phyloP scores from a whole-genome alignment of 1,140 invertebrate genomes.

The Drosophila dunni region DNA sequence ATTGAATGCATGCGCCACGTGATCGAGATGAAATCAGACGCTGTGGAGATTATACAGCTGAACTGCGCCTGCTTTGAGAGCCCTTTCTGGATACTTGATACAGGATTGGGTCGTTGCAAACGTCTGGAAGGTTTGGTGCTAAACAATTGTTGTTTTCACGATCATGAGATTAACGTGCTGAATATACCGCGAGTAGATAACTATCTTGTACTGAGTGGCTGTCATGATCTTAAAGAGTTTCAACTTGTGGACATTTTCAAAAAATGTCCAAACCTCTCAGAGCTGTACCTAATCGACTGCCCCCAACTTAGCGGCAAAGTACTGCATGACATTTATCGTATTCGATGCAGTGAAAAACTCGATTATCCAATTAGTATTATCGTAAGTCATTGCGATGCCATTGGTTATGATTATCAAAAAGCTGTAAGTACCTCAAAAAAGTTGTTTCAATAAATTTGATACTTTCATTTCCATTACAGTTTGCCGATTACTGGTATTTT shows the following conservation, averaged over 20 bases:
- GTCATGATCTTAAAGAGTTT: constrained; percentile 44
- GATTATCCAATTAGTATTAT: constrained; percentile 43
- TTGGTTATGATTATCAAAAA: constrained; percentile 30
- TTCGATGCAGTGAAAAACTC: constrained; percentile 19
- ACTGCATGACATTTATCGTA: constrained; percentile 37
- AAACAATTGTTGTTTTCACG: constrained; percentile 35
- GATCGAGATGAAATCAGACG: not conserved
- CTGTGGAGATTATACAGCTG: constrained; percentile 32
- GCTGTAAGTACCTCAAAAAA: constrained; percentile 20
- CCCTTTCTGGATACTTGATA: constrained; percentile 5
- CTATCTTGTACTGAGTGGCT: constrained; percentile 40
- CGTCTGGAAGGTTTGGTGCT: constrained; percentile 39
- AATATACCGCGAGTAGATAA: constrained; percentile 35
- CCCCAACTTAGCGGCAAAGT: constrained; percentile 38
- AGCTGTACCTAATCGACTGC: constrained; percentile 51
- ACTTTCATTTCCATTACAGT: not conserved
- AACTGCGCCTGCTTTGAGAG: constrained; percentile 27
- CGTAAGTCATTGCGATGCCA: constrained; percentile 19
- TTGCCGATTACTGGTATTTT: constrained; percentile 36
- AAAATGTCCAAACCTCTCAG: constrained; percentile 13
- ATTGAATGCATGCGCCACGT: constrained; percentile 29
- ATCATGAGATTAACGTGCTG: constrained; percentile 28
- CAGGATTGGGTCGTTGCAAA: not conserved
- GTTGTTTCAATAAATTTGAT: not conserved
- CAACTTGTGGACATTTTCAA: constrained; percentile 43